phyloP scores from a whole-genome alignment of 2,113 vertebrate genomes.

The Saguinus midas region DNA sequence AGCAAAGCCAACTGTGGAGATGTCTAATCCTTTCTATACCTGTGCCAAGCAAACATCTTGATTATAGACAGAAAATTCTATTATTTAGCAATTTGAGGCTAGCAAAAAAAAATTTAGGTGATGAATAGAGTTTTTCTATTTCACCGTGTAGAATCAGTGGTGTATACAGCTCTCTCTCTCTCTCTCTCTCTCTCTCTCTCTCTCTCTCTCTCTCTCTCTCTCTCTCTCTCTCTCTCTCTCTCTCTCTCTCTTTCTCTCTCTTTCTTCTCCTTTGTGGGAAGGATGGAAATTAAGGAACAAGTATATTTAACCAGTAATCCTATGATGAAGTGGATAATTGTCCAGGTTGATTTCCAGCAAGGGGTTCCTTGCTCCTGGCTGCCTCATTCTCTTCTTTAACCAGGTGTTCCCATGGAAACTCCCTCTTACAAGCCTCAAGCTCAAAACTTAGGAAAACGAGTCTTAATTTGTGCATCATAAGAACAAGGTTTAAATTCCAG shows the following conservation, averaged over 20 bases:
- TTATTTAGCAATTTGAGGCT: not conserved
- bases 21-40: not conserved
- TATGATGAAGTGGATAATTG: not conserved
- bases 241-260: no score
- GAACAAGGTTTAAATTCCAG: not conserved
- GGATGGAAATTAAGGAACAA: not conserved
- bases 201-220: not conserved
- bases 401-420: not conserved
- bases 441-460: not conserved
- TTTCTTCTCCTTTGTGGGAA: not conserved
- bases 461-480: not conserved
- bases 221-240: not conserved
- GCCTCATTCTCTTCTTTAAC: not conserved
- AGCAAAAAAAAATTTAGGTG: not conserved
- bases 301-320: not conserved
- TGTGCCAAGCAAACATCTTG: not conserved
- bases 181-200: not conserved
- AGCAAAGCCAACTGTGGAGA: slow-evolving; percentile 2
- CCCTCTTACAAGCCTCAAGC: not conserved
- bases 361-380: not conserved
- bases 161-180: not conserved
- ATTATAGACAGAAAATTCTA: not conserved
- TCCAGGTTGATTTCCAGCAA: not conserved
- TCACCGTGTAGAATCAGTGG: not conserved
- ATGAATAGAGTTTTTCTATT: not conserved